These are phyloP conservation scores for Rhinichthys klamathensis DNA, from an alignment of 2,113 vertebrate species.

Conservation along the genomic window DNA sequence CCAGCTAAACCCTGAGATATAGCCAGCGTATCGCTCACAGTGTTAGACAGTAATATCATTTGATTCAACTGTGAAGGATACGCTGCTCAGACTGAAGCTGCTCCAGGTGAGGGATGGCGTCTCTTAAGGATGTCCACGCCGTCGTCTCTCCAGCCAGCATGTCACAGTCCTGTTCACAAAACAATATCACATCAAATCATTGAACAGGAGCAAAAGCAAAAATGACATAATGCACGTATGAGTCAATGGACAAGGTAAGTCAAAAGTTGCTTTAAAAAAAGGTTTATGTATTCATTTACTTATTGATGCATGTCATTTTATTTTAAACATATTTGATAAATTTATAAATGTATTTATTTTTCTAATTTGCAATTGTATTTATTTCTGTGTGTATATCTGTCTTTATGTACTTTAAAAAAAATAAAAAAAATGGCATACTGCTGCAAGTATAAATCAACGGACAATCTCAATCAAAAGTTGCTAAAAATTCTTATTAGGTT, in stretches of 20 bases:
- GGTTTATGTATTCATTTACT: too few species aligned
- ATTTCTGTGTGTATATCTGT: background rate
- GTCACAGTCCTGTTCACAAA: conserved; percentile 76
- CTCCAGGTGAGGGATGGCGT: conserved; percentile 72
- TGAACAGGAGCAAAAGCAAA: background rate
- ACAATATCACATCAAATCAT: conserved; percentile 45
- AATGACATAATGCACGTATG: background rate
- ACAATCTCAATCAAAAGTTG: background rate
- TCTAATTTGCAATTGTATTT: background rate
- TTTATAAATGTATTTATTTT: background rate
- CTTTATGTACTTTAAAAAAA: background rate
- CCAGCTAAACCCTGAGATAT: background rate
- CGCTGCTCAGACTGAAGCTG: conserved; percentile 75
- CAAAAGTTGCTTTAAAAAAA: too few species aligned
- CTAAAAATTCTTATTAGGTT: background rate
- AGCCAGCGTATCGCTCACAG: background rate
- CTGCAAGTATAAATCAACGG: background rate
- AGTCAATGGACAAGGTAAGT: too few species aligned
- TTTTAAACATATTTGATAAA: background rate
- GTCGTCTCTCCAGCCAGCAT: conserved; percentile 79
- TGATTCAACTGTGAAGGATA: conserved; percentile 77
- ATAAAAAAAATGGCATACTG: background rate
- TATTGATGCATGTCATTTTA: background rate
- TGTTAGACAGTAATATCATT: background rate
- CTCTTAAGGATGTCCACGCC: conserved; percentile 76